Conservation (phyloP, 1,140 invertebrate species). For the Bombus confusus region DNA sequence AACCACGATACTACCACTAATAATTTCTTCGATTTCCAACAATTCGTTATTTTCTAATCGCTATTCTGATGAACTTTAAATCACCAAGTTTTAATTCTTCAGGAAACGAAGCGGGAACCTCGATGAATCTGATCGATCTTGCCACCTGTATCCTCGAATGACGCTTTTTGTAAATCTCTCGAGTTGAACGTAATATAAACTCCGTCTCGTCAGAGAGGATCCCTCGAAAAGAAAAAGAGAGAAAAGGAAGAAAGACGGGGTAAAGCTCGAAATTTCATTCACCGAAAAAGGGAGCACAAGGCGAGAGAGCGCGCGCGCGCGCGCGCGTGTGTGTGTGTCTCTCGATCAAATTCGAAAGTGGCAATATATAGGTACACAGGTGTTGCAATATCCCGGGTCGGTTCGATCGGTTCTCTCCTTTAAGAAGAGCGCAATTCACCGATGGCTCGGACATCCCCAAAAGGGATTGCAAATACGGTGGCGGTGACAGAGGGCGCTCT, state of each 20-base stretch:
- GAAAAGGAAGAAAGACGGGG: background rate
- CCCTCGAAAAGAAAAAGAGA: background rate
- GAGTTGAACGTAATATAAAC: background rate
- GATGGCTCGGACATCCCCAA: slow-evolving; percentile 16
- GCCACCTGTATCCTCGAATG: background rate
- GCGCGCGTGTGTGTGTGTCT: too few species aligned
- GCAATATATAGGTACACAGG: slow-evolving; percentile 38
- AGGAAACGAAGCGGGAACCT: too few species aligned
- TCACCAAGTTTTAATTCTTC: too few species aligned
- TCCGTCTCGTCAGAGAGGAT: background rate
- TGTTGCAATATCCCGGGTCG: slow-evolving; percentile 35
- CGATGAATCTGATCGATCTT: too few species aligned
- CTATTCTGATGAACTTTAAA: too few species aligned
- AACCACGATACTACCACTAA: too few species aligned
- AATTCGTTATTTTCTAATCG: too few species aligned
- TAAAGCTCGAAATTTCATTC: background rate
- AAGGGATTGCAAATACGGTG: slow-evolving; percentile 50
- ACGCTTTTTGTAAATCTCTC: background rate
- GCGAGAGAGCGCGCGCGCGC: background rate
- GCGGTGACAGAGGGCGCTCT: slow-evolving; percentile 43
- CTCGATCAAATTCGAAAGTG: slow-evolving; percentile 41
- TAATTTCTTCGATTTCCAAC: too few species aligned
- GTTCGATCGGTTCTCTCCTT: slow-evolving; percentile 8
- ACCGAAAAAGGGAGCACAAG: background rate
- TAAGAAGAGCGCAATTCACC: slow-evolving; percentile 45